Conservation (phyloP, 2,888 invertebrate species). For the Agrochola lota region DNA sequence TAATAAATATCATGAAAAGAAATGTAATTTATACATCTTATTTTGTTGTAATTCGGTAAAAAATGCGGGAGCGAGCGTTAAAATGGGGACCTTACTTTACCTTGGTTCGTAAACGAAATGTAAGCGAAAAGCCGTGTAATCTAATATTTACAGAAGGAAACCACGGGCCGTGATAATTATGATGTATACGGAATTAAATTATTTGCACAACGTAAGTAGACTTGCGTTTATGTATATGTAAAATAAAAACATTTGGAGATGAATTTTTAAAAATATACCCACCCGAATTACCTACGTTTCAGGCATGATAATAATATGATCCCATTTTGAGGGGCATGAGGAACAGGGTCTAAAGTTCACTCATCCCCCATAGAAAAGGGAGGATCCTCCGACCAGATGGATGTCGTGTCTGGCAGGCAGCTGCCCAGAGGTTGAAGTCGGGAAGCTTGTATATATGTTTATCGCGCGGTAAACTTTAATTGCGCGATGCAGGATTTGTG, state of each 20-base stretch:
- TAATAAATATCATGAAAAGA: slow-evolving; percentile 41
- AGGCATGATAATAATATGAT: neutral
- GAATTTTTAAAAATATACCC: neutral
- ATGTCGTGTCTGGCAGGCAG: too few relatives aligned
- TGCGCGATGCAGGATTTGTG: too few relatives aligned
- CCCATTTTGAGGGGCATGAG: too few relatives aligned
- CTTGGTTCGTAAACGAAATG: slow-evolving; percentile 46
- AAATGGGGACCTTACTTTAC: slow-evolving; percentile 3
- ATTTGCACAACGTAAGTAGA: slow-evolving; percentile 44
- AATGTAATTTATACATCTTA: slow-evolving; percentile 41
- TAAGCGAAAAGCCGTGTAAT: slow-evolving; percentile 54
- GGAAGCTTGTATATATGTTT: too few relatives aligned
- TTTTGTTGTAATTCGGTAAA: slow-evolving; percentile 28
- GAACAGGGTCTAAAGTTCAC: too few relatives aligned
- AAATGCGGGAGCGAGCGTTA: slow-evolving; percentile 9
- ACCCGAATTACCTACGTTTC: neutral
- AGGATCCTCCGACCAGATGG: too few relatives aligned
- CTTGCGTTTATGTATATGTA: slow-evolving; percentile 32
- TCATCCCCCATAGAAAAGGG: too few relatives aligned
- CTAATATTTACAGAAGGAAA: slow-evolving; percentile 58
- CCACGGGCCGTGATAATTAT: slow-evolving; percentile 56
- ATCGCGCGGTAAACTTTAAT: too few relatives aligned
- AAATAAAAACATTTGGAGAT: slow-evolving; percentile 3
- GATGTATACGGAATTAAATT: slow-evolving; percentile 54
- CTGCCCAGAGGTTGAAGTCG: too few relatives aligned